Base-by-base conservation (phyloP, 2,888 invertebrate species). In the Conistra vaccinii region DNA sequence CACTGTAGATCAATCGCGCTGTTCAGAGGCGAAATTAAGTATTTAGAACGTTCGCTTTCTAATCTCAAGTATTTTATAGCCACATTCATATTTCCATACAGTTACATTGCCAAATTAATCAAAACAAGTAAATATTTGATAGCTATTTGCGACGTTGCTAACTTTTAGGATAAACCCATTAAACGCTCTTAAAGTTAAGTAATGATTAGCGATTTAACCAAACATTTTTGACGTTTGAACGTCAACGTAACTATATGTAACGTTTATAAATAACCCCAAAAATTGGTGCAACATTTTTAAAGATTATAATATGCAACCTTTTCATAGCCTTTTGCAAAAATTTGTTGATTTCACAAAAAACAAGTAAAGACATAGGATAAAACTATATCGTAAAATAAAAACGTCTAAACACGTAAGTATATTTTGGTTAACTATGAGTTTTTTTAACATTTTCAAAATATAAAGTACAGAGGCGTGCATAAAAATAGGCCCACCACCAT, bases 361-460 rank as follows among this genome's bases (percentile, higher is more conserved):
- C 67, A 53, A 81, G 51, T 58, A 70, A 73, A 71, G 62, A 69
- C 69, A 69, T 53, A 53, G 66, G n/a, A 53, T 78, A 74, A 74
- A 75, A 77, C 71, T 69, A 80, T 66, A 85, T 68, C 58, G 39
- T 79, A 73, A 73, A 85, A 78, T 83, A 78, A 78, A 73, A 82
- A 68, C 35, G 55, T 73, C 71, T 85, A 84, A 85, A 81, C 71
- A 80, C 51, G 72, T 79, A 63, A 71, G 67, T 75, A 86, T 84
- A 81, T 77, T 78, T 76, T 74, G 79, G 45, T 78, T 85, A 79
- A 61, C 53, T 69, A 80, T 66, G 26, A 73, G 20, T 63, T 76
- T 62, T 58, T 60, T 48, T 71, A 12, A 55, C 29, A 32, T 42
- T 77, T 72, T 63, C 42, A 66, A 61, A 69, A 65, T 67, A 39